phyloP scores from a whole-genome alignment of 2,113 vertebrate species.

The Peromyscus polionotus region DNA sequence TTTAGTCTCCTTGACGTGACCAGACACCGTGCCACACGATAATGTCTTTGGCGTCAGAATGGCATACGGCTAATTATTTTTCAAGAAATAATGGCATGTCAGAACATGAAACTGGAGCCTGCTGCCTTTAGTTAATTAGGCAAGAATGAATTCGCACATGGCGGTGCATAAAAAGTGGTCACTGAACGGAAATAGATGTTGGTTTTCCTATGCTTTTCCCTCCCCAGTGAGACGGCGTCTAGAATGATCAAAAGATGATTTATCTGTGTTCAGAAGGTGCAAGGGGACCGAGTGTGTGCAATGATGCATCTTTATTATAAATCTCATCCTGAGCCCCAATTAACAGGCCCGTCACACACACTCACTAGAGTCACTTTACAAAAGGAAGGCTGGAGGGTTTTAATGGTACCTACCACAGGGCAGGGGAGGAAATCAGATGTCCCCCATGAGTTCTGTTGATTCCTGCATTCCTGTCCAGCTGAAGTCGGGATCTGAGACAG shows the following conservation, averaged over 20 bases:
- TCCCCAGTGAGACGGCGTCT: not conserved
- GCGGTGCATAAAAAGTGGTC: conserved; percentile 51
- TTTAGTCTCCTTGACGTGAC: not conserved
- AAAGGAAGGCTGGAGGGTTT: conserved; percentile 50
- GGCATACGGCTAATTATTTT: conserved; percentile 19
- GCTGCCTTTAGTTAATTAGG: conserved; percentile 58
- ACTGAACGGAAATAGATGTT: conserved; percentile 43
- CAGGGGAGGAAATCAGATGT: not conserved
- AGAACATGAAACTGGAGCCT: conserved; percentile 28
- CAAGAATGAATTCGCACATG: conserved; percentile 46
- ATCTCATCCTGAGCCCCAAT: conserved; percentile 69
- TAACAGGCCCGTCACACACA: conserved; percentile 66
- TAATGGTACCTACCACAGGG: conserved; percentile 59
- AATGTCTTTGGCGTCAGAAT: not conserved
- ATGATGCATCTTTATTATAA: conserved; percentile 61
- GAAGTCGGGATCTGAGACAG: not conserved
- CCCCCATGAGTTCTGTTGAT: not conserved
- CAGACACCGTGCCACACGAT: not conserved
- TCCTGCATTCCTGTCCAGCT: not conserved
- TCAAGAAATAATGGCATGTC: conserved; percentile 52
- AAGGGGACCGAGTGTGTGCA: conserved; percentile 11
- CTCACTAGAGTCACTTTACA: conserved; percentile 50
- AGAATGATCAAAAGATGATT: conserved; percentile 56
- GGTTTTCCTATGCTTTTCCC: not conserved
- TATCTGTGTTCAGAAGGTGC: not conserved